Evolutionary conservation across 2,888 invertebrate species (phyloP).

Genomic region (Cosmia pyralina): DNA sequence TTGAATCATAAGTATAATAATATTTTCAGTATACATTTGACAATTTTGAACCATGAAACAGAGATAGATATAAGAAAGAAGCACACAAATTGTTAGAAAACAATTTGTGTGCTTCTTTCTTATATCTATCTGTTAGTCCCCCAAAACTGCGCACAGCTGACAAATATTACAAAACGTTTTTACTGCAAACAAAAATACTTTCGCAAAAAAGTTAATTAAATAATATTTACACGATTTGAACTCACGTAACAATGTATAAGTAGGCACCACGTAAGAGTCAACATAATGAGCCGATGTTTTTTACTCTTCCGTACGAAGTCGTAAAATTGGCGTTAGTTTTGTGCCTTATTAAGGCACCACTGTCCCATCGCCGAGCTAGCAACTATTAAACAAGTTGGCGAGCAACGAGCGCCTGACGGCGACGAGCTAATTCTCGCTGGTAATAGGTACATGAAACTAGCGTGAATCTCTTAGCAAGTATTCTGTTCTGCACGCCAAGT

Average conservation of each 20-base stretch:
- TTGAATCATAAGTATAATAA: too few species aligned
- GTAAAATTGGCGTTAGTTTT: slow-evolving; percentile 7
- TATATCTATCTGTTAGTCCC: too few species aligned
- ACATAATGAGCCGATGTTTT: slow-evolving; percentile 28
- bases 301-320: not conserved
- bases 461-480: not conserved
- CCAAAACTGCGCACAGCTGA: too few species aligned
- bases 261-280: slow-evolving; percentile 19
- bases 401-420: not conserved
- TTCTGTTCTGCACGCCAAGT: not conserved
- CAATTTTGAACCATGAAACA: too few species aligned
- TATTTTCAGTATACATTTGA: too few species aligned
- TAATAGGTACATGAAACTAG: not conserved
- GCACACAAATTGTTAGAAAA: too few species aligned
- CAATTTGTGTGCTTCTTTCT: too few species aligned
- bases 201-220: slow-evolving; percentile 20
- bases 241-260: slow-evolving; percentile 36
- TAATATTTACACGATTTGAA: slow-evolving; percentile 24
- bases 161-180: not conserved
- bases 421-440: not conserved
- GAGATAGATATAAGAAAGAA: too few species aligned
- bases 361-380: not conserved
- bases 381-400: not conserved
- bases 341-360: too few species aligned
- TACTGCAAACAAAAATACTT: slow-evolving; percentile 20